These are phyloP conservation scores for Struthidea cinerea DNA, from an alignment of 2,113 vertebrate genomes.

Conservation along the genomic window DNA sequence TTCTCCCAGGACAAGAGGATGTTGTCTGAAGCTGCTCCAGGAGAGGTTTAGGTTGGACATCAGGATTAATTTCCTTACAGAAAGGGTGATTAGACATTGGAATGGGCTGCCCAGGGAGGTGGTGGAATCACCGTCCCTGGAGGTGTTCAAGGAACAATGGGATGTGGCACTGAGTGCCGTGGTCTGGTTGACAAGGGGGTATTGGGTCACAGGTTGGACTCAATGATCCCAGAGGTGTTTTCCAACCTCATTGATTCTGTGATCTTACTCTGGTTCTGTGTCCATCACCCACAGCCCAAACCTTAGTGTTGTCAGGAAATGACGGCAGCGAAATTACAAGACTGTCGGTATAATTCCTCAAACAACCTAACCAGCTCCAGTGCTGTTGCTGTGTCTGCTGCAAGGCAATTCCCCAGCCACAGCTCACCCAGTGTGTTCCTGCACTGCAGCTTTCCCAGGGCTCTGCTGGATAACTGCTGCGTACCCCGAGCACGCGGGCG, in stretches of 20 bases:
- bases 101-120: background rate
- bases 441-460: background rate
- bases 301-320: accelerated
- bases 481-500: accelerated
- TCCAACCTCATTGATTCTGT: background rate
- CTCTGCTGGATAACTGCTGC: background rate
- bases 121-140: accelerated
- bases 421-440: background rate
- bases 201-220: background rate
- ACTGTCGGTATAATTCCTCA: background rate
- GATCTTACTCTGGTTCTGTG: background rate
- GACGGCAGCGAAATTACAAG: accelerated
- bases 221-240: background rate
- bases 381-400: background rate
- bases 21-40: background rate
- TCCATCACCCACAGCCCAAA: background rate
- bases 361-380: background rate
- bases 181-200: accelerated
- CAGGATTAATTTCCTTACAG: background rate
- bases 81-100: accelerated
- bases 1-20: background rate
- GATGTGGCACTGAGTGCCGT: too few relatives aligned
- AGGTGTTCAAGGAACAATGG: background rate
- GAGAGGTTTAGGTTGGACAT: background rate
- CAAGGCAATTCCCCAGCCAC: background rate